Evolutionary conservation across 2,797 vertebrate genomes (phyloP), one percentile per base, ranked within the genome.

Genomic region (Gouania willdenowi): DNA sequence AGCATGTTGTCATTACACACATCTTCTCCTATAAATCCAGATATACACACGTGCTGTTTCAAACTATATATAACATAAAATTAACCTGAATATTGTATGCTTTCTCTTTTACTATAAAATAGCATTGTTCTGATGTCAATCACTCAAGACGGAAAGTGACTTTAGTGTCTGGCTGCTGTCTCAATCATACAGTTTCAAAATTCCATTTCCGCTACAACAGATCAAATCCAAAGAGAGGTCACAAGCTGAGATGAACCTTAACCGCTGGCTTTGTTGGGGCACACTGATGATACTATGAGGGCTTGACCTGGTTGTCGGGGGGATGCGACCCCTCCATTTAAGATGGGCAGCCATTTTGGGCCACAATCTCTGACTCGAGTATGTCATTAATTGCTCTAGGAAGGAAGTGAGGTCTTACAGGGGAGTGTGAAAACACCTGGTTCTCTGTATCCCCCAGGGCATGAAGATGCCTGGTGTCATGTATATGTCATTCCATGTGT

Each of bases 301-400:
- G 43, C 68, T 61, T 75, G 85, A 83, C 84, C 83, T 60, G 71
- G 73, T 76, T 87, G 83, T 87, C 84, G 84, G 75, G 71, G 72
- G 71, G 79, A 80, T 67, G 65, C 71, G 77, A 69, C 74, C 75
- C 77, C 79, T 78, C 57, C 50, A 58, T 76, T 60, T 36, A 17
- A 44, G 47, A 75, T 44, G 48, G 62, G 59, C 59, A 57, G 77
- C 63, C 75, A 79, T 80, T 81, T 79, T 81, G 48, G 58, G 51
- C 65, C 70, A 72, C 55, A 54, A 49, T 77, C 72, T 77, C 54
- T 62, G 57, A 72, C 73, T 79, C 41, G 28, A 34, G 25, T 6
- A 50, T 77, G 78, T 72, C 75, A 72, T 79, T 83, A 84, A 84
- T 83, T 82, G 84, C 81, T 81, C 68, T 19, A 37, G 57, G 71